These are phyloP conservation scores for human (Homo sapiens) DNA, from an alignment of 2,113 vertebrate genomes.

Conservation along the genomic window DNA sequence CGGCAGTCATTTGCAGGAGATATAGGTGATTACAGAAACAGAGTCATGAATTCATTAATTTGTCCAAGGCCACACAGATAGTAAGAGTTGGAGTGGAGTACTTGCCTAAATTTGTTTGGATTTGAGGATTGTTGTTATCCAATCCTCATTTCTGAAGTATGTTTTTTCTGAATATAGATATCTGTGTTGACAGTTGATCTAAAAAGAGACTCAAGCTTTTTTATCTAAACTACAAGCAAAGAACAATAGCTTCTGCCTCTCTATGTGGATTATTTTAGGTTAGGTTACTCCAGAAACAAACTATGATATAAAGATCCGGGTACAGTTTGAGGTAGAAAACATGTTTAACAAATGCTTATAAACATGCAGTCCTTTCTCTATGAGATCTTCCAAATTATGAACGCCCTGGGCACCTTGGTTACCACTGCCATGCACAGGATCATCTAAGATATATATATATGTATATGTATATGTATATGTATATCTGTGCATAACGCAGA, in stretches of 20 bases:
- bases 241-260: not conserved
- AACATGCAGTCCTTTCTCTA: constrained; percentile 93
- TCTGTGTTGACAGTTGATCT: no score
- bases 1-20: not conserved
- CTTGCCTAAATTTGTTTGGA: not conserved
- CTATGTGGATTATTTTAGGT: not conserved
- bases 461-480: no score
- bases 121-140: no score
- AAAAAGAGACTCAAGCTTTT: not conserved
- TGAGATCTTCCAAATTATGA: constrained; percentile 94
- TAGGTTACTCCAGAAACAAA: not conserved
- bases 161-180: no score
- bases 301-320: not conserved
- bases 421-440: constrained; percentile 93
- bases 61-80: not conserved
- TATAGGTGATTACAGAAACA: not conserved
- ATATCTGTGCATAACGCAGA: no score
- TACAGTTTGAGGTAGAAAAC: constrained; percentile 90
- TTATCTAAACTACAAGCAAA: not conserved
- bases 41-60: not conserved
- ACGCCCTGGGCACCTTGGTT: constrained; percentile 77
- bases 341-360: constrained; percentile 92
- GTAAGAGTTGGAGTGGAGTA: not conserved
- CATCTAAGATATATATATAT: constrained; percentile 87
- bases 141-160: no score